phyloP scores from a whole-genome alignment of 1,140 invertebrate genomes.

The Hylyphantes graminicola region DNA sequence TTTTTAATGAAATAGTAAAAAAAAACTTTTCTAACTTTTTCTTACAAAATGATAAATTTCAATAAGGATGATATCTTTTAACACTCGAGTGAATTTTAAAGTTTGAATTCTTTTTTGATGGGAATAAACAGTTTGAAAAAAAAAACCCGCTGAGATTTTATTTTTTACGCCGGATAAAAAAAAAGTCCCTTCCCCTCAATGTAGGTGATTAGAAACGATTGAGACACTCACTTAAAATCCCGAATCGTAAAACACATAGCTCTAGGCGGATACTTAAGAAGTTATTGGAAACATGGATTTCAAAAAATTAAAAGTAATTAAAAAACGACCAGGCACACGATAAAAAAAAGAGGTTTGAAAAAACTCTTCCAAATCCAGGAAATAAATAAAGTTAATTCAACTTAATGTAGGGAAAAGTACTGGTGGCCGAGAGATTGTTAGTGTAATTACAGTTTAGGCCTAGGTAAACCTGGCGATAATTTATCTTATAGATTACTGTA shows the following conservation, averaged over 20 bases:
- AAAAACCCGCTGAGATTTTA: too few species aligned
- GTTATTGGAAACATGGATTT: conserved; percentile 59
- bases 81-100: conserved; percentile 41
- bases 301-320: conserved; percentile 61
- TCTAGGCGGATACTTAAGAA: conserved; percentile 43
- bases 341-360: conserved; percentile 31
- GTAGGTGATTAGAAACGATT: conserved; percentile 45
- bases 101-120: conserved; percentile 42
- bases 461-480: conserved; percentile 59
- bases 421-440: conserved; percentile 50
- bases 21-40: not conserved
- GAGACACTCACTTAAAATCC: conserved; percentile 55
- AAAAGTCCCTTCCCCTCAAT: conserved; percentile 4
- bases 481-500: conserved; percentile 60
- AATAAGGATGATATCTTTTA: conserved; percentile 11
- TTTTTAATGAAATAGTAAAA: not conserved
- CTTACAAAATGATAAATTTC: conserved; percentile 38
- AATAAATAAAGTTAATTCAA: conserved; percentile 61
- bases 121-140: not conserved
- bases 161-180: too few species aligned
- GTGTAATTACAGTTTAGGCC: conserved; percentile 59
- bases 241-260: conserved; percentile 54
- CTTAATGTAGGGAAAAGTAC: conserved; percentile 53
- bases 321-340: conserved; percentile 20
- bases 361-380: conserved; percentile 52